A percentile compares a stretch with the other conserved stretches of the same genome.
phyloP scores from a whole-genome alignment of 2,888 invertebrate genomes.

The Kryphioiulus occultus region DNA sequence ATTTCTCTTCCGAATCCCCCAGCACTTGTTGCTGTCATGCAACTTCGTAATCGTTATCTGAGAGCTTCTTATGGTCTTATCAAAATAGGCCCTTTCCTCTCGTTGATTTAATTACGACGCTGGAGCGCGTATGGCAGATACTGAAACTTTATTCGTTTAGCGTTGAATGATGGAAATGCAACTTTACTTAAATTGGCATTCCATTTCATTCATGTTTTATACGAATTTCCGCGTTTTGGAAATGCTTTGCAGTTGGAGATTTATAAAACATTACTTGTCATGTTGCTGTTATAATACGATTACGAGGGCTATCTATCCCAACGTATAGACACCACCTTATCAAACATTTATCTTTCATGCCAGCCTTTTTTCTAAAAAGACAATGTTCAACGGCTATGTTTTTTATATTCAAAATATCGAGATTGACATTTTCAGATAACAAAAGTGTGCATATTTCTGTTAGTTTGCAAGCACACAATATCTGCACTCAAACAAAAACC shows the following conservation, averaged over 20 bases:
- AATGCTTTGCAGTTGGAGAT: background rate
- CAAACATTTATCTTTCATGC: too few species aligned
- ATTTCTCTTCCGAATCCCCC: background rate
- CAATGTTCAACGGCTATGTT: too few species aligned
- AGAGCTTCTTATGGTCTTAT: too few species aligned
- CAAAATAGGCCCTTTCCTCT: background rate
- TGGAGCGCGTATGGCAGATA: background rate
- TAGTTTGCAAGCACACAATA: too few species aligned
- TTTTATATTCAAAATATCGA: too few species aligned
- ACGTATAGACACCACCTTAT: too few species aligned
- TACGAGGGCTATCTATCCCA: background rate
- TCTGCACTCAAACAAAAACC: too few species aligned
- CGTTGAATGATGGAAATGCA: constrained; percentile 7
- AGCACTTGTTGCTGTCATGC: background rate
- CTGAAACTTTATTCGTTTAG: background rate
- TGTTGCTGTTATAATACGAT: background rate
- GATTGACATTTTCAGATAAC: too few species aligned
- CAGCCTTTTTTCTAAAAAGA: too few species aligned
- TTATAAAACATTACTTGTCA: constrained; percentile 1
- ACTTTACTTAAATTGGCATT: background rate
- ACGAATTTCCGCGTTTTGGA: background rate
- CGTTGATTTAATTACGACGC: background rate
- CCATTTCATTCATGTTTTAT: constrained; percentile 6
- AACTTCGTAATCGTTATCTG: too few species aligned
- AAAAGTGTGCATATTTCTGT: too few species aligned